Conservation (phyloP, 2,113 vertebrate species). For the Malaclemys terrapin region DNA sequence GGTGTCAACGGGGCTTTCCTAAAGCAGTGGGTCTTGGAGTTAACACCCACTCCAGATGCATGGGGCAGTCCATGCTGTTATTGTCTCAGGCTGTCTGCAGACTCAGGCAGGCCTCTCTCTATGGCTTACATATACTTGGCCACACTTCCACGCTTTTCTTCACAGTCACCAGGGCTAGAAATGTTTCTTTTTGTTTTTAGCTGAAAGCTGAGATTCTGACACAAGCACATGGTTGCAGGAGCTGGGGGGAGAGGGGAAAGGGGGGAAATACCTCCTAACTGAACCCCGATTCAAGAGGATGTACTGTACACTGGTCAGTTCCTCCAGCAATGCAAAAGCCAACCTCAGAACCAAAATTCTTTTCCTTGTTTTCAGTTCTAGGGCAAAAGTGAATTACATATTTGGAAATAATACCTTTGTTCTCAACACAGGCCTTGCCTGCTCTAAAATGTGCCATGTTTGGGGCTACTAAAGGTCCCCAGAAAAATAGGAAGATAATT, state of each 20-base stretch:
- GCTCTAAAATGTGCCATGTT: not conserved
- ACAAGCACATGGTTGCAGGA: not conserved
- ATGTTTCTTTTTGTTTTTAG: not conserved
- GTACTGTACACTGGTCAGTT: not conserved
- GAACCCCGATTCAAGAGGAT: not conserved
- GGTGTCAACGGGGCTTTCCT: not conserved
- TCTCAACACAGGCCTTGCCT: not conserved
- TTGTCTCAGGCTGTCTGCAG: not conserved
- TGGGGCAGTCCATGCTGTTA: not conserved
- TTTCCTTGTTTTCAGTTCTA: slow-evolving; percentile 57
- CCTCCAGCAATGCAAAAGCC: slow-evolving; percentile 17
- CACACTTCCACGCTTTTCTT: not conserved
- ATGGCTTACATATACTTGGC: not conserved
- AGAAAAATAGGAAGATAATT: not conserved
- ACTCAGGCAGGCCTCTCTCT: not conserved
- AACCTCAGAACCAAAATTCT: slow-evolving; percentile 46
- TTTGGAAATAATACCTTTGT: not conserved
- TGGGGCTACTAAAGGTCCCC: not conserved
- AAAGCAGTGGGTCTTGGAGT: not conserved
- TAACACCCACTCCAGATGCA: not conserved
- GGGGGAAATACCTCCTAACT: not conserved
- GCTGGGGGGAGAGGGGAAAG: not conserved
- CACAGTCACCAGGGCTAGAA: not conserved
- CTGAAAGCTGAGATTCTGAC: not conserved
- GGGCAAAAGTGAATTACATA: not conserved